Evolutionary conservation across 2,113 vertebrate species (phyloP).

Genomic region (Erythrocercus mccallii): DNA sequence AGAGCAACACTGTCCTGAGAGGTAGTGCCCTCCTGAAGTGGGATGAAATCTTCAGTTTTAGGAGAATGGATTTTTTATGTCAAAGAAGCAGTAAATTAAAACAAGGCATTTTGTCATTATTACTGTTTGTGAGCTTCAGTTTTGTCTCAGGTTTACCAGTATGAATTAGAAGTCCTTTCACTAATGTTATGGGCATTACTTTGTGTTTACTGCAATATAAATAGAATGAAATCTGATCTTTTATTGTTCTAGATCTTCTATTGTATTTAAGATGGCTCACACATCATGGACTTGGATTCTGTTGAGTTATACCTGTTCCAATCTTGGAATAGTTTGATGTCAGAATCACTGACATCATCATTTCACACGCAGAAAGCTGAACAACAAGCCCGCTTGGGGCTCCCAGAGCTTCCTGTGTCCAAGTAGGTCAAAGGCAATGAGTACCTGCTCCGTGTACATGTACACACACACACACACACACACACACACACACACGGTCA

Average conservation of each 20-base stretch:
- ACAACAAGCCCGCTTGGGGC: neutral
- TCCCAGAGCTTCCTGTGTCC: neutral
- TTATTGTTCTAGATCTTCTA: neutral
- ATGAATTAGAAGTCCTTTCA: neutral
- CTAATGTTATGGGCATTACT: neutral
- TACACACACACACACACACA: neutral
- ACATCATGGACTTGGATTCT: neutral
- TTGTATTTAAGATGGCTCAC: neutral
- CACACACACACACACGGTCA: neutral
- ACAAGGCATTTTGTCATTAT: neutral
- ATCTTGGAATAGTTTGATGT: neutral
- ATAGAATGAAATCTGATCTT: neutral
- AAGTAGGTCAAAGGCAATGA: neutral
- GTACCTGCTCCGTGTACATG: rapidly evolving
- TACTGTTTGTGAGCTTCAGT: neutral
- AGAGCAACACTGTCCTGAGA: neutral
- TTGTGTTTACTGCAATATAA: neutral
- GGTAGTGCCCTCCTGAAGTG: neutral
- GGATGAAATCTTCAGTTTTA: neutral
- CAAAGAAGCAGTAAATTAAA: neutral
- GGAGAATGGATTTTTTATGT: neutral
- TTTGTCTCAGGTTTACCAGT: neutral
- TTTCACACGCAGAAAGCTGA: neutral
- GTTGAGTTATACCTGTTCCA: neutral
- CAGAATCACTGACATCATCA: neutral